These are phyloP conservation scores for Phalacrocorax pelagicus DNA, from an alignment of 2,113 vertebrate species.

Conservation along the genomic window DNA sequence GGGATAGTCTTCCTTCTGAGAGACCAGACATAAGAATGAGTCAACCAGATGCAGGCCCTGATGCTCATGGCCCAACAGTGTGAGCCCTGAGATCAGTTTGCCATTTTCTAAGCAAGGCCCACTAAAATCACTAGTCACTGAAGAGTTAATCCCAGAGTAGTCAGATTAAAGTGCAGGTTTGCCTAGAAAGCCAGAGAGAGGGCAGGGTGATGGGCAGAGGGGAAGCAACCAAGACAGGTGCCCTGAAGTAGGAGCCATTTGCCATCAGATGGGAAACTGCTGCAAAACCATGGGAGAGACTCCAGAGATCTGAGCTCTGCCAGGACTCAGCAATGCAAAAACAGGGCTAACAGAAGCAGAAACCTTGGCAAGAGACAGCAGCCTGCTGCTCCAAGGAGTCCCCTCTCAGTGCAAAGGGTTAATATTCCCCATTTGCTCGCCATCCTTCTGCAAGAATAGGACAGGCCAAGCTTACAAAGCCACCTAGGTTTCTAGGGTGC, in stretches of 20 bases:
- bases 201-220: neutral
- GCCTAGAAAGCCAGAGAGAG: neutral
- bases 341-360: neutral
- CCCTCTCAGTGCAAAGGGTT: neutral
- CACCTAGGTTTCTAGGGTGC: neutral
- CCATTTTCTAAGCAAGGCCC: neutral
- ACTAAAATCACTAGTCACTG: neutral
- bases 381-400: neutral
- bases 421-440: neutral
- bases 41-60: neutral
- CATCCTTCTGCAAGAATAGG: neutral
- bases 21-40: neutral
- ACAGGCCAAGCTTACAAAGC: neutral
- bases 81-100: neutral
- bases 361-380: neutral
- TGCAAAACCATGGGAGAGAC: neutral
- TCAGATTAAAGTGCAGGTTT: neutral
- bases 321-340: neutral
- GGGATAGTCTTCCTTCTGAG: neutral
- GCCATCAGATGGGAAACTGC: neutral
- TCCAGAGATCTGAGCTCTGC: neutral
- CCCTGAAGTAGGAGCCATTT: neutral
- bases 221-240: neutral
- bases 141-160: neutral
- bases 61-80: neutral